Evolutionary conservation across 2,888 invertebrate species (phyloP).

Genomic region (Ischnus inquisitorius): DNA sequence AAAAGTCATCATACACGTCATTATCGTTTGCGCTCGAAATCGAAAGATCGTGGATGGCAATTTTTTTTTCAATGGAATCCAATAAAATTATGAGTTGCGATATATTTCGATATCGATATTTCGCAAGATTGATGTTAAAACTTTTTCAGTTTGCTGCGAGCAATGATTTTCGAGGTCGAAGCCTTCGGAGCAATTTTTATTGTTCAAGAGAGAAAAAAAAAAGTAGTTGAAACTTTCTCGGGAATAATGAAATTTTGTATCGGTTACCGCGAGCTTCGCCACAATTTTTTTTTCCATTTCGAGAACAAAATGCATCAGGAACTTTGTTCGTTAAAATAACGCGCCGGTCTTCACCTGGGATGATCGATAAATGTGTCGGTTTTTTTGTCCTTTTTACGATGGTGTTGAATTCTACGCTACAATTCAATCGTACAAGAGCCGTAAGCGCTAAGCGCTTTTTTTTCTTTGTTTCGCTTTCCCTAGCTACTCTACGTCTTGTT

Average conservation of each 20-base stretch:
- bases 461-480: constrained; percentile 8
- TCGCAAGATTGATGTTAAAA: background rate
- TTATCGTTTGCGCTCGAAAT: constrained; percentile 11
- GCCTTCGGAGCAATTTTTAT: too few species aligned
- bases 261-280: background rate
- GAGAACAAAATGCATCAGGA: constrained; percentile 56
- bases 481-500: constrained; percentile 39
- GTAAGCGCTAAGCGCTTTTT: constrained; percentile 38
- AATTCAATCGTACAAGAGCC: constrained; percentile 47
- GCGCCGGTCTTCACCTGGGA: constrained; percentile 13
- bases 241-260: background rate
- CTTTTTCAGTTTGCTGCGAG: too few species aligned
- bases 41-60: background rate
- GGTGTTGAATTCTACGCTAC: constrained; percentile 46
- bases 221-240: background rate
- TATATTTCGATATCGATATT: background rate
- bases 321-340: constrained; percentile 36
- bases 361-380: constrained; percentile 22
- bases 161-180: too few species aligned
- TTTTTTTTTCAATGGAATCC: too few species aligned
- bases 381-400: constrained; percentile 33
- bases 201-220: too few species aligned
- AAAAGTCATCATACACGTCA: constrained; percentile 4
- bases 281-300: constrained; percentile 41
- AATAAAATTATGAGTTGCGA: too few species aligned